Percentiles rank a stretch among this genome's conserved stretches.
These are phyloP conservation scores for Turritopsis rubra DNA, from an alignment of 30 jellyfish, hydroid and myxozoan species.

Conservation along the genomic window DNA sequence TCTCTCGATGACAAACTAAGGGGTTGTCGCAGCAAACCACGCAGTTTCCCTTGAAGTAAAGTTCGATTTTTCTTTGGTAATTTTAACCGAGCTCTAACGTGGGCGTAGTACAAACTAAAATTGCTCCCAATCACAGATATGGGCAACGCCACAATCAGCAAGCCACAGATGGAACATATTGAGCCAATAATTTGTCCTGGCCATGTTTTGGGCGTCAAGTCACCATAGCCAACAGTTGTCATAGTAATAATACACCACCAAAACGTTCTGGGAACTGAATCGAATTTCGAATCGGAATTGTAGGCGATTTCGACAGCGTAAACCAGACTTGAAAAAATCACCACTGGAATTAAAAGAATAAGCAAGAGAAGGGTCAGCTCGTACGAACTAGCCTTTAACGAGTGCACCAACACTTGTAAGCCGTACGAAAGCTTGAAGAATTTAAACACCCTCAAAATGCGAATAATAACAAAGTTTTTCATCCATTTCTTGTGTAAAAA, in stretches of 20 bases:
- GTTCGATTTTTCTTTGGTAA: conserved; percentile 80
- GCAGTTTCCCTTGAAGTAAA: conserved; percentile 71
- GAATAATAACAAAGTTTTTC: conserved; percentile 65
- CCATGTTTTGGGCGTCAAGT: conserved; percentile 90
- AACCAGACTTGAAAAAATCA: conserved; percentile 81
- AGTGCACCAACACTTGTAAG: conserved; percentile 78
- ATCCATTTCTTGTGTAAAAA: conserved; percentile 34
- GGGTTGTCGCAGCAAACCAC: conserved; percentile 93
- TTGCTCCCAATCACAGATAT: conserved; percentile 92
- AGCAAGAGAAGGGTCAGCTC: conserved; percentile 66
- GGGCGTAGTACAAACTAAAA: conserved; percentile 83
- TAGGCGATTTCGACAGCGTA: conserved; percentile 59
- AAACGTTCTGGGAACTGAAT: conserved; percentile 81
- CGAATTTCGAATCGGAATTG: conserved; percentile 23
- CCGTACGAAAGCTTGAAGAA: conserved; percentile 92
- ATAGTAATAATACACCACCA: conserved; percentile 97
- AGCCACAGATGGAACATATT: conserved; percentile 77
- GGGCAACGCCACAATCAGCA: conserved; percentile 87
- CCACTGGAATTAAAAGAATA: conserved; percentile 77
- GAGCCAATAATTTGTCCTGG: conserved; percentile 84
- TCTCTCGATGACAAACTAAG: conserved; percentile 88
- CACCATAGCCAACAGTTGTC: conserved; percentile 98
- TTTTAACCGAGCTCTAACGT: conserved; percentile 92
- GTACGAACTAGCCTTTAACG: conserved; percentile 87
- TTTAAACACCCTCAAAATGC: conserved; percentile 65